Base-by-base conservation (phyloP, 2,113 vertebrate genomes). In the Myodes glareolus region DNA sequence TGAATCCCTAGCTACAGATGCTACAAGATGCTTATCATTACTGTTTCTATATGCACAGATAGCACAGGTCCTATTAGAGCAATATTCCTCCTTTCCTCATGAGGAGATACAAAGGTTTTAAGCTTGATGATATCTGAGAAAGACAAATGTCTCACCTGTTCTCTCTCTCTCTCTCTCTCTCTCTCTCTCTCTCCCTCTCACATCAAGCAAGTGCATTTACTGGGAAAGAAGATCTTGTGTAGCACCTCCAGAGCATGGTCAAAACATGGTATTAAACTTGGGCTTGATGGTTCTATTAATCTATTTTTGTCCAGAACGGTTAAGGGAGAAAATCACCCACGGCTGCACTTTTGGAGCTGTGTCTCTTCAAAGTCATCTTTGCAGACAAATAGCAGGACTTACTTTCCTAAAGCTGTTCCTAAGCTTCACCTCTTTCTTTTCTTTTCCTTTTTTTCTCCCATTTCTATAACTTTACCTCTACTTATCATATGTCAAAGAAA, bases 341-440 rank as follows among this genome's bases (percentile, higher is more conserved):
- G n/a, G 47, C 77, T 93, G 31, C 65, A 0, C 31, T 4, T 78
- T 58, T 58, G 78, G 31, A 36, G 52, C 45, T 17, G 36, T n/a
- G 92, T 89, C 88, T 86, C 25, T 55, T 92, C 75, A 91, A 95
- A 98, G 97, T 97, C 94, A 96, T 61, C 55, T 87, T 85, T 94
- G 63, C 82, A 68, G 36, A 61, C 86, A 70, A 89, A 50, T 94
- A 93, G 94, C 78, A 89, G 97, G n/a, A 10, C 4, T 78, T 93
- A 50, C 95, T 91, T 94, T 92, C 96, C 95, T 97, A 98, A 98
- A 65, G 92, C 97, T 93, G 55, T 97, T 96, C 93, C 36, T 94
- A 91, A 94, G 25, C 21, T 81, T 17, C 52, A 92, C 87, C 77
- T 86, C 9, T 52, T 73, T 95, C 70, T 84, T 63, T 42, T 61